Evolutionary conservation across 2,888 invertebrate species (phyloP).

Genomic region (Dioctria rufipes): DNA sequence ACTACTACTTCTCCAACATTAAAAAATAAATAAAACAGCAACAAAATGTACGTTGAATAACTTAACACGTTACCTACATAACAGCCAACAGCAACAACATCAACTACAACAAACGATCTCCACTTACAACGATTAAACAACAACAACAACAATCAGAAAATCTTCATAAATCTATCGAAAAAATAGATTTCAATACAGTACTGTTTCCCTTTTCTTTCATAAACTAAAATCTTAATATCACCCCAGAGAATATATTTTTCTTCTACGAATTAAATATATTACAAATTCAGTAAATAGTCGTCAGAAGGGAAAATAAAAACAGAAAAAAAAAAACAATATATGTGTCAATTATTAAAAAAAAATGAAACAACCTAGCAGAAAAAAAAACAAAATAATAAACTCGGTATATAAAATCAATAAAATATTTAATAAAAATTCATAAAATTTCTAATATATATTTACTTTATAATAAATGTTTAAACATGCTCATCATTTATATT

Average conservation of each 20-base stretch:
- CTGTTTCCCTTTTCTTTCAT: constrained; percentile 31
- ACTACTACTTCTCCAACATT: constrained; percentile 19
- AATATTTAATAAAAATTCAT: constrained; percentile 34
- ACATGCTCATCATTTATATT: constrained; percentile 28
- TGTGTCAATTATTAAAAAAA: constrained; percentile 50
- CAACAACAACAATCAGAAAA: constrained; percentile 3
- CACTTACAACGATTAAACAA: constrained; percentile 37
- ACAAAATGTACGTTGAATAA: constrained; percentile 42
- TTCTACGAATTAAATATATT: constrained; percentile 10
- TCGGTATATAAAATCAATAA: constrained; percentile 11
- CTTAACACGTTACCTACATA: constrained; percentile 31
- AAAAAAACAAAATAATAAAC: constrained; percentile 2
- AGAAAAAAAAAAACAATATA: constrained; percentile 30
- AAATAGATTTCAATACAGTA: constrained; percentile 14
- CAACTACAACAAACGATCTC: constrained; percentile 10
- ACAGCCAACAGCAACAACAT: constrained; percentile 29
- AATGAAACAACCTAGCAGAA: constrained; percentile 3
- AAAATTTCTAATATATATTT: constrained; percentile 15
- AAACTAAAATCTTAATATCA: constrained; percentile 4
- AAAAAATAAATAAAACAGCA: constrained; percentile 8
- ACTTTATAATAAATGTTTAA: constrained; percentile 40
- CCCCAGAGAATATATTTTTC: constrained; percentile 47
- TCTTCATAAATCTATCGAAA: constrained; percentile 6
- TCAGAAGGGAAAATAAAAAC: background rate
- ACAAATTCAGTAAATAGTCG: constrained; percentile 32